Evolutionary conservation across 2,797 vertebrate species (phyloP).

Genomic region (Chelidonichthys spinosus): DNA sequence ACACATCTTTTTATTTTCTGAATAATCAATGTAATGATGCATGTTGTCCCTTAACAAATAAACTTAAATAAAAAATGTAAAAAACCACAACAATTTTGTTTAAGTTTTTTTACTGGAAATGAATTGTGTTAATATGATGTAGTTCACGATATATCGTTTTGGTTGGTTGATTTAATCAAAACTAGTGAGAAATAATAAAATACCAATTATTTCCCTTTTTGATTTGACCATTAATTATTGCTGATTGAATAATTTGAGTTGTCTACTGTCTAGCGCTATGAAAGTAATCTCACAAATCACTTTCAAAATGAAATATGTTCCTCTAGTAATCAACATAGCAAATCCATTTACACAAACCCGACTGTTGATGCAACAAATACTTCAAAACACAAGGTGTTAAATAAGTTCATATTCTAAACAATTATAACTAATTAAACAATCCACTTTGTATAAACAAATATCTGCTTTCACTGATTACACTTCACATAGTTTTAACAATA

Average conservation of each 20-base stretch:
- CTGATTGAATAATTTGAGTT: not conserved
- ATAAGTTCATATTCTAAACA: not conserved
- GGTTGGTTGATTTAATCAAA: not conserved
- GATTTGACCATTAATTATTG: not conserved
- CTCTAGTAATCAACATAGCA: not conserved
- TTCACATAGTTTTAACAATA: not conserved
- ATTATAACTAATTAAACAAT: not conserved
- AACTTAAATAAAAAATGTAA: too few species aligned
- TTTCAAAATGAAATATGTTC: not conserved
- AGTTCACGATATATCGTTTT: not conserved
- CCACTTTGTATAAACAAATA: not conserved
- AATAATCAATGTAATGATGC: too few species aligned
- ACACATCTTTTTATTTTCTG: not conserved
- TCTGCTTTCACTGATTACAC: not conserved
- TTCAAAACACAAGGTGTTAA: not conserved
- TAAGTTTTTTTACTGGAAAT: not conserved
- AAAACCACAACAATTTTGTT: too few species aligned
- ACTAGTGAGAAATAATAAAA: not conserved
- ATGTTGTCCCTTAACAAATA: too few species aligned
- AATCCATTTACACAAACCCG: not conserved
- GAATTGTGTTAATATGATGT: not conserved
- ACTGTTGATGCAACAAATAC: constrained; percentile 11
- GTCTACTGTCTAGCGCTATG: not conserved
- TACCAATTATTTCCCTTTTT: not conserved
- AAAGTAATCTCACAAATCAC: not conserved